Evolutionary conservation across 2,113 vertebrate species (phyloP).

Genomic region (Oryzias melastigma): DNA sequence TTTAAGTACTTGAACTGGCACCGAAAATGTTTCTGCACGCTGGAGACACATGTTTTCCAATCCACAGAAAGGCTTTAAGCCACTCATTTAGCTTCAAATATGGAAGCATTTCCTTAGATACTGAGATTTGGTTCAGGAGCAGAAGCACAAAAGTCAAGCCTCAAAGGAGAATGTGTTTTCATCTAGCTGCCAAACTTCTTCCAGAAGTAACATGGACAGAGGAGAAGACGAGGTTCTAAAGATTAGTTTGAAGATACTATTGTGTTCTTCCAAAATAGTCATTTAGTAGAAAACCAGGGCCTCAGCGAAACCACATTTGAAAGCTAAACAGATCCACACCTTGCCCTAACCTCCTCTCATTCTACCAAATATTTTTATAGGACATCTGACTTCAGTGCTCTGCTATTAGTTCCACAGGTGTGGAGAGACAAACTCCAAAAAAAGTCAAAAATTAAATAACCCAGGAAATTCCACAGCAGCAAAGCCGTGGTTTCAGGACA

Average conservation of each 20-base stretch:
- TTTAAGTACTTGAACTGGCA: slow-evolving; percentile 17
- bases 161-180: not conserved
- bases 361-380: slow-evolving; percentile 69
- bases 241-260: slow-evolving; percentile 75
- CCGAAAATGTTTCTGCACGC: slow-evolving; percentile 9
- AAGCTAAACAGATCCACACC: slow-evolving; percentile 50
- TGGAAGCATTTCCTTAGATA: slow-evolving; percentile 3
- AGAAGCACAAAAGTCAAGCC: not conserved
- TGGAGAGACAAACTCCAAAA: slow-evolving; percentile 56
- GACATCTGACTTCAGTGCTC: slow-evolving; percentile 60
- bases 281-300: slow-evolving; percentile 70
- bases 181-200: slow-evolving; percentile 4
- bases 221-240: slow-evolving; percentile 37
- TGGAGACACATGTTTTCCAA: slow-evolving; percentile 22
- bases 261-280: slow-evolving; percentile 73
- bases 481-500: slow-evolving; percentile 29
- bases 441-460: slow-evolving; percentile 45
- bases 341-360: slow-evolving; percentile 39
- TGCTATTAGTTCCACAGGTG: slow-evolving; percentile 70
- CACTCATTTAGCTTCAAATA: slow-evolving; percentile 5
- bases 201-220: slow-evolving; percentile 37
- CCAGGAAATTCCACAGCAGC: slow-evolving; percentile 52
- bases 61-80: slow-evolving; percentile 15
- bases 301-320: slow-evolving; percentile 70
- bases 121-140: not conserved